Conservation (phyloP, 2,888 invertebrate species). For the Euclidia mi region DNA sequence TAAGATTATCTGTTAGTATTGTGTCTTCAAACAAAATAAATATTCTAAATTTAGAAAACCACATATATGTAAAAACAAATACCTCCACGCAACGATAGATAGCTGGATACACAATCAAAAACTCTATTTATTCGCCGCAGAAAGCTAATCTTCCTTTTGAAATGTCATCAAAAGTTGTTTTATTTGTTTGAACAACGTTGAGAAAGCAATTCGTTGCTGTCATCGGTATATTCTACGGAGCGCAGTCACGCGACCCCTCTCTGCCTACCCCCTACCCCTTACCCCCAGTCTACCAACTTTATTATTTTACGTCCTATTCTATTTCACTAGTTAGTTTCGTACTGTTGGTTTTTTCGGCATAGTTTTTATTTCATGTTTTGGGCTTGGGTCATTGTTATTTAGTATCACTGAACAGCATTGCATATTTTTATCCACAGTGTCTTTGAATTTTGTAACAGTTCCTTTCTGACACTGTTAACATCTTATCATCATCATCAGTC, state of each 20-base stretch:
- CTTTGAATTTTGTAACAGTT: too few relatives aligned
- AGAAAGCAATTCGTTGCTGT: slow-evolving; percentile 70
- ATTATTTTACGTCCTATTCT: slow-evolving; percentile 34
- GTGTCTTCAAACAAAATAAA: too few relatives aligned
- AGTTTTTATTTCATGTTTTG: background rate
- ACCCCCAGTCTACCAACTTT: slow-evolving; percentile 68
- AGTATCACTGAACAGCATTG: too few relatives aligned
- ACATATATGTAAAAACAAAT: slow-evolving; percentile 6
- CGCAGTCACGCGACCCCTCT: slow-evolving; percentile 64
- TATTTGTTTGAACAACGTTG: slow-evolving; percentile 47
- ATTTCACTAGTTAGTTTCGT: slow-evolving; percentile 12
- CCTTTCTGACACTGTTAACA: too few relatives aligned
- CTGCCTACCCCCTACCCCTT: too few relatives aligned
- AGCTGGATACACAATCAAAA: slow-evolving; percentile 14
- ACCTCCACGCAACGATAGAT: slow-evolving; percentile 1
- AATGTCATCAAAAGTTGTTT: slow-evolving; percentile 42
- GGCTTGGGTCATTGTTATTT: background rate
- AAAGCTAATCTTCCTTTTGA: slow-evolving; percentile 45
- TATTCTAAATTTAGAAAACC: too few relatives aligned
- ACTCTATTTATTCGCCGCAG: slow-evolving; percentile 35
- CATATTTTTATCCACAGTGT: too few relatives aligned
- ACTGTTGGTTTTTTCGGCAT: background rate
- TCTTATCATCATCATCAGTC: too few relatives aligned
- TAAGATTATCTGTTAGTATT: too few relatives aligned
- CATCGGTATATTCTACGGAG: slow-evolving; percentile 47